Evolutionary conservation across 2,113 vertebrate genomes (phyloP).

Genomic region (Ptilonorhynchus violaceus): DNA sequence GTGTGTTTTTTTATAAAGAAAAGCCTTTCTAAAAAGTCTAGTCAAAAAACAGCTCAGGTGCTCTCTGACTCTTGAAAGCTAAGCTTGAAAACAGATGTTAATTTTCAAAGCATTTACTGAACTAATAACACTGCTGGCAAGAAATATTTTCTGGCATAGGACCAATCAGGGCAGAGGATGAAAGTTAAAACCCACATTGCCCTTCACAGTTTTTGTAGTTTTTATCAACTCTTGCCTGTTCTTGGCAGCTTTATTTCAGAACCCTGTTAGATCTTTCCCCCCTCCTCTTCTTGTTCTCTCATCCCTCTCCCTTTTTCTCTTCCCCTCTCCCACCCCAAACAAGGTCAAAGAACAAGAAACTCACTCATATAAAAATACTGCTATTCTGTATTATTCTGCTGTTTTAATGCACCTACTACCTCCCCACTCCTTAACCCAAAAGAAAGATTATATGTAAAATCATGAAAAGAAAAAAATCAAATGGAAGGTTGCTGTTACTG

Average conservation of each 20-base stretch:
- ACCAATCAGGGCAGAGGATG: conserved; percentile 55
- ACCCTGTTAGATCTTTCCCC: background rate
- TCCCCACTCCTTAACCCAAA: background rate
- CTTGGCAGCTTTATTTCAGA: conserved; percentile 56
- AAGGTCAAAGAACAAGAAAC: conserved; percentile 34
- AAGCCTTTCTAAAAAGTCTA: background rate
- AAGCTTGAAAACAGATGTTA: conserved; percentile 59
- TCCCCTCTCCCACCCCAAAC: background rate
- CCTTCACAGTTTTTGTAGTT: conserved; percentile 50
- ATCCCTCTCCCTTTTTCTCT: background rate
- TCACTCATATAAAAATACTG: background rate
- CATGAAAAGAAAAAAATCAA: background rate
- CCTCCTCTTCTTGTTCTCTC: background rate
- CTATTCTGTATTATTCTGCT: background rate
- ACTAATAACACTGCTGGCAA: conserved; percentile 57
- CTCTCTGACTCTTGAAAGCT: conserved; percentile 35
- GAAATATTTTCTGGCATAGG: conserved; percentile 21
- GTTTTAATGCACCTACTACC: background rate
- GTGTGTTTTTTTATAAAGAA: background rate
- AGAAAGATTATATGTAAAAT: background rate
- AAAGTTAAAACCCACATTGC: conserved; percentile 57
- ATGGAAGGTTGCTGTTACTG: background rate
- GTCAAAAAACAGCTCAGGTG: conserved; percentile 37
- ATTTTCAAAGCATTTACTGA: conserved; percentile 64
- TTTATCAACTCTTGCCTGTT: conserved; percentile 50